Conservation (phyloP, 2,797 vertebrate species). For the Momotus momota region DNA sequence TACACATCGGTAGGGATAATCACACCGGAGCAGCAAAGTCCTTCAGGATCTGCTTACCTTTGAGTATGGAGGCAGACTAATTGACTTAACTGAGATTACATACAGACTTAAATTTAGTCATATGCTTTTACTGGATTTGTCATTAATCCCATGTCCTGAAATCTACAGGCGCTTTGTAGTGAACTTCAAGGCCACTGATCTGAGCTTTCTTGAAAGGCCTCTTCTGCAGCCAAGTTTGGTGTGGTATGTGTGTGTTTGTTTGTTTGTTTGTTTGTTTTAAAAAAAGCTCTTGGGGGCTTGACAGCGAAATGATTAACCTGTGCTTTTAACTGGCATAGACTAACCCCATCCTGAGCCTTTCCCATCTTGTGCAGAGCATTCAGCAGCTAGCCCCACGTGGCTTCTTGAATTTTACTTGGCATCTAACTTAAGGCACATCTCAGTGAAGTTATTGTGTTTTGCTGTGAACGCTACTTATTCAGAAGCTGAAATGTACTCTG, state of each 20-base stretch:
- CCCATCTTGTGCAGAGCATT: background rate
- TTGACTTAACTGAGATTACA: constrained; percentile 68
- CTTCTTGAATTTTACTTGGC: background rate
- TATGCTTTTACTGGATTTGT: constrained; percentile 41
- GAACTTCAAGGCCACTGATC: background rate
- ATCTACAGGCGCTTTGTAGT: background rate
- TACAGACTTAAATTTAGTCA: constrained; percentile 33
- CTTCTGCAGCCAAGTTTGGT: background rate
- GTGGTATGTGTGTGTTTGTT: background rate
- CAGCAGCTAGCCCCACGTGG: background rate
- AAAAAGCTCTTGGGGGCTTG: background rate
- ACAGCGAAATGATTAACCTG: background rate
- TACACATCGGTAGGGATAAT: constrained; percentile 39
- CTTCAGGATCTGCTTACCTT: constrained; percentile 47
- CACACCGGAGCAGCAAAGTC: constrained; percentile 2
- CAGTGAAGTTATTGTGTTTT: background rate
- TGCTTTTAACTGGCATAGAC: background rate
- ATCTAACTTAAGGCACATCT: background rate
- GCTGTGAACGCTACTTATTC: background rate
- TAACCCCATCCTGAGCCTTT: background rate
- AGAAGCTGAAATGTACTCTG: background rate
- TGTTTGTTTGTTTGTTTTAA: background rate
- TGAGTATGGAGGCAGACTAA: constrained; percentile 40
- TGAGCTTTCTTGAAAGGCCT: background rate
- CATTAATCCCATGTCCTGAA: constrained; percentile 32